These are phyloP conservation scores for Leucosticte australis DNA, from an alignment of 2,113 vertebrate genomes.

Conservation along the genomic window DNA sequence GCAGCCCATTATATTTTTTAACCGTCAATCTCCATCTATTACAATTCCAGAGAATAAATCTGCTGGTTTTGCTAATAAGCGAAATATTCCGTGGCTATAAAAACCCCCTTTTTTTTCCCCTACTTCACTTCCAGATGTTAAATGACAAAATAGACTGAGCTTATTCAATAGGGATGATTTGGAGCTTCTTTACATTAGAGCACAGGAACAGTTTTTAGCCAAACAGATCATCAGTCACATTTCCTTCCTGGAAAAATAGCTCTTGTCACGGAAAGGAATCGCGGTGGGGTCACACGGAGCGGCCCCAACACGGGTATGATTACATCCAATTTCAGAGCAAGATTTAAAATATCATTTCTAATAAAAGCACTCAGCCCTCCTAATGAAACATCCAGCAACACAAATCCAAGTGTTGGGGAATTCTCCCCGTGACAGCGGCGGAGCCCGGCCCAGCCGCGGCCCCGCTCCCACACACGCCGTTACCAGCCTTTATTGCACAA, in stretches of 20 bases:
- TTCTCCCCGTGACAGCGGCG: not conserved
- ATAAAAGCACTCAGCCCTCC: not conserved
- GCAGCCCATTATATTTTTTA: not conserved
- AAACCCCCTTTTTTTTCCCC: not conserved
- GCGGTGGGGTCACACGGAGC: not conserved
- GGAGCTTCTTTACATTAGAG: not conserved
- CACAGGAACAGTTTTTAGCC: not conserved
- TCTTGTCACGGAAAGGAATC: not conserved
- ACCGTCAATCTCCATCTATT: not conserved
- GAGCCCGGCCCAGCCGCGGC: not conserved
- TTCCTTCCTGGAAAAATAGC: not conserved
- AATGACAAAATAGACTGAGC: not conserved
- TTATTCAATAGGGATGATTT: not conserved
- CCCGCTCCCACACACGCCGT: not conserved
- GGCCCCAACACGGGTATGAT: not conserved
- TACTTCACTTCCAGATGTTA: not conserved
- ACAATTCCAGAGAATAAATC: not conserved
- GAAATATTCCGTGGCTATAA: not conserved
- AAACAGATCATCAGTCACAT: not conserved
- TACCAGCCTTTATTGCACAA: conserved; percentile 56
- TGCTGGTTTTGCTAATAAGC: not conserved
- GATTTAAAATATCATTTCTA: conserved; percentile 23
- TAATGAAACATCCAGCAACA: not conserved
- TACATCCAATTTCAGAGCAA: not conserved
- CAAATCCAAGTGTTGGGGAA: not conserved